Percentiles rank a stretch among this genome's conserved stretches.
Evolutionary conservation across 2,797 vertebrate genomes (phyloP).

Genomic region (Todus mexicanus): DNA sequence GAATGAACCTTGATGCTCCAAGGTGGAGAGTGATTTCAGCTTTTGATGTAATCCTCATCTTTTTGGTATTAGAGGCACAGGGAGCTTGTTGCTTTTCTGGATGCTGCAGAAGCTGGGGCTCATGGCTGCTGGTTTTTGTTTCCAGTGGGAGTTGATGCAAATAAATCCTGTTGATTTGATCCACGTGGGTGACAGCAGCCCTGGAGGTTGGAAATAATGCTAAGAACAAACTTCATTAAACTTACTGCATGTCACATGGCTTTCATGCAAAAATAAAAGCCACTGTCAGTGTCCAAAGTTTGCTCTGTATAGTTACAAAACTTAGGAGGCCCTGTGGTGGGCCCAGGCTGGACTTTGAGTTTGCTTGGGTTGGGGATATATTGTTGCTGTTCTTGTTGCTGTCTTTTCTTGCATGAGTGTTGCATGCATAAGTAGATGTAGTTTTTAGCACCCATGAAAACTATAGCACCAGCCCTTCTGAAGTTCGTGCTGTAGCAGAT

Average conservation of each 20-base stretch:
- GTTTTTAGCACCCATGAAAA: neutral
- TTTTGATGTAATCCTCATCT: neutral
- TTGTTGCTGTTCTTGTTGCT: no score
- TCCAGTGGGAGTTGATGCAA: slow-evolving; percentile 30
- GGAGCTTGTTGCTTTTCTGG: neutral
- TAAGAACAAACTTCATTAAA: slow-evolving; percentile 31
- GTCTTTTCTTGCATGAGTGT: neutral
- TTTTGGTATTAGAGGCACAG: neutral
- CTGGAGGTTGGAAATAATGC: slow-evolving; percentile 17
- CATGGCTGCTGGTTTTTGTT: neutral
- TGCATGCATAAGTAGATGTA: neutral
- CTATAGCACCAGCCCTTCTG: neutral
- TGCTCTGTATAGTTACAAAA: neutral
- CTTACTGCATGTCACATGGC: neutral
- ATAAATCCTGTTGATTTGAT: slow-evolving; percentile 9
- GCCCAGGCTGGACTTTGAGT: neutral
- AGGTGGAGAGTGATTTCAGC: neutral
- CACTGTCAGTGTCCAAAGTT: neutral
- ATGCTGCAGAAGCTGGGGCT: neutral
- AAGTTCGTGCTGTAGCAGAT: neutral
- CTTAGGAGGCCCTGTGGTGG: neutral
- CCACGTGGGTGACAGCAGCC: slow-evolving; percentile 44
- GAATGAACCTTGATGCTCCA: neutral
- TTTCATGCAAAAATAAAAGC: neutral
- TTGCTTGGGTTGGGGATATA: neutral